phyloP scores from a whole-genome alignment of 2,888 invertebrate genomes.

The Sminthurides aquaticus region DNA sequence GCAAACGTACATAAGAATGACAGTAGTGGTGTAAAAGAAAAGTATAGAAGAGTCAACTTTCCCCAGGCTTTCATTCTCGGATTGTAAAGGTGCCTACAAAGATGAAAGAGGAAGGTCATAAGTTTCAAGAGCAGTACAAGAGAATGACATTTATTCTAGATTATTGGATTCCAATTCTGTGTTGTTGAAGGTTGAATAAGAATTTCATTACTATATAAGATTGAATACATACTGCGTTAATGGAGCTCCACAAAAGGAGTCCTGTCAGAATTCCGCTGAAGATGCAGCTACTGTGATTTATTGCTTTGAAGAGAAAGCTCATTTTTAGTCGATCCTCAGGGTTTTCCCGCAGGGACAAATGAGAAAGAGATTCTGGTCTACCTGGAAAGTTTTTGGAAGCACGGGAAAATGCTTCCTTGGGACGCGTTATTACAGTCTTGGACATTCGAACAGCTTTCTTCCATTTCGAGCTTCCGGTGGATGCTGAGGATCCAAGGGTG shows the following conservation, averaged over 20 bases:
- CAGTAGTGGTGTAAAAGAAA: not conserved
- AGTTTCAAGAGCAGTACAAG: too few relatives aligned
- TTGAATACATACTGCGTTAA: conserved; percentile 14
- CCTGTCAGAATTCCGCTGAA: conserved; percentile 18
- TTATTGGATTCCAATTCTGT: too few relatives aligned
- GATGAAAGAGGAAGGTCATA: not conserved
- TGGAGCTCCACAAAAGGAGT: conserved; percentile 12
- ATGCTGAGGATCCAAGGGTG: not conserved
- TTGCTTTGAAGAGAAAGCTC: conserved; percentile 5
- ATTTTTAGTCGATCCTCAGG: conserved; percentile 8
- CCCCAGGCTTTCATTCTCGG: not conserved
- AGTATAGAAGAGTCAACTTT: not conserved
- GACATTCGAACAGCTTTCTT: conserved; percentile 17
- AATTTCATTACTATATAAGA: too few relatives aligned
- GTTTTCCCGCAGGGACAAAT: not conserved
- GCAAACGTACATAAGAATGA: not conserved
- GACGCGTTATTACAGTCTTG: conserved; percentile 13
- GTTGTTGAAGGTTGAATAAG: too few relatives aligned
- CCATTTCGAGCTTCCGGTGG: conserved; percentile 10
- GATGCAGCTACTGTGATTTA: conserved; percentile 20
- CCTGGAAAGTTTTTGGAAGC: conserved; percentile 1
- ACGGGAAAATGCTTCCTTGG: not conserved
- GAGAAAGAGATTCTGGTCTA: not conserved
- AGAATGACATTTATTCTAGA: too few relatives aligned
- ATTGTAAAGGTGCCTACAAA: not conserved